phyloP scores from a whole-genome alignment of 2,888 invertebrate species.

The Lasioglossum pauxillum region DNA sequence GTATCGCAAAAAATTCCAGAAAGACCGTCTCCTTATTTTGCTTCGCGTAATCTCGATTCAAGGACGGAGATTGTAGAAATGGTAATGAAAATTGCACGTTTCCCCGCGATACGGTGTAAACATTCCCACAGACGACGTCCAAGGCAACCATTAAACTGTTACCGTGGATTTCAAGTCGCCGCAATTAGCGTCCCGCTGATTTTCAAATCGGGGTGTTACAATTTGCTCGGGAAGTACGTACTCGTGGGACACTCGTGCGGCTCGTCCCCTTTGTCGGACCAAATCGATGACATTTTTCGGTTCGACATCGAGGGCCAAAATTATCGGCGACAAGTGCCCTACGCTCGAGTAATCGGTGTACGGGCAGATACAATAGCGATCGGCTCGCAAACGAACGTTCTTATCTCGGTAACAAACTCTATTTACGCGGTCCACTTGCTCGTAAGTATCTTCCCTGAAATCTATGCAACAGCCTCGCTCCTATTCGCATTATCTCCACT shows the following conservation, averaged over 20 bases:
- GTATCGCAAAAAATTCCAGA: not conserved
- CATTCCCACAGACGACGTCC: not conserved
- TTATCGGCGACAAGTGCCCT: constrained; percentile 61
- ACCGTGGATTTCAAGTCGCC: constrained; percentile 14
- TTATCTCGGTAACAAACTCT: constrained; percentile 52
- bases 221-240: constrained; percentile 35
- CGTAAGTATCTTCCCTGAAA: constrained; percentile 29
- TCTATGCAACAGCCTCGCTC: constrained; percentile 25
- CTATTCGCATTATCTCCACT: not conserved
- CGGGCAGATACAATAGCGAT: constrained; percentile 51
- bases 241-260: constrained; percentile 40
- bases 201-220: constrained; percentile 42
- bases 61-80: not conserved
- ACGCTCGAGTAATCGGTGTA: constrained; percentile 51
- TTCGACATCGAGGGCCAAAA: constrained; percentile 56
- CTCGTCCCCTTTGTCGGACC: constrained; percentile 46
- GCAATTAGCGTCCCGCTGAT: constrained; percentile 74
- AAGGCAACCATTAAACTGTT: not conserved
- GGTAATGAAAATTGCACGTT: not conserved
- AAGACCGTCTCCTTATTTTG: not conserved
- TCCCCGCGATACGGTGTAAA: not conserved
- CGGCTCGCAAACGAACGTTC: constrained; percentile 46
- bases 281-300: constrained; percentile 62
- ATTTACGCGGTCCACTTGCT: constrained; percentile 26
- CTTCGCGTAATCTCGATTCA: not conserved